These are phyloP conservation scores for Lineus longissimus DNA, from an alignment of 1,140 invertebrate genomes.

Conservation along the genomic window DNA sequence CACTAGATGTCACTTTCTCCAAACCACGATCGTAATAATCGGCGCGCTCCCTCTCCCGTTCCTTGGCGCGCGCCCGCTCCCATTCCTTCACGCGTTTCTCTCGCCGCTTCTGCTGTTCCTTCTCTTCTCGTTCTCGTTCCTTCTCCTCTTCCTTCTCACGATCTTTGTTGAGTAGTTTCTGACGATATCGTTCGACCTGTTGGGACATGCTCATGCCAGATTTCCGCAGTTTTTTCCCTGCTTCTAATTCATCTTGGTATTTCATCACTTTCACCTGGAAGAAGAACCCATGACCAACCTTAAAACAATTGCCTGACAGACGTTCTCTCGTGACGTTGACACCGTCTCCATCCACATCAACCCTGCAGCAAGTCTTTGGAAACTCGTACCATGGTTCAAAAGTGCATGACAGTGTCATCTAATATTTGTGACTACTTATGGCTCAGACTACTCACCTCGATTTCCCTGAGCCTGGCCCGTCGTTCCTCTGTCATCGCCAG, in stretches of 20 bases:
- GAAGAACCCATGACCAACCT: constrained; percentile 8
- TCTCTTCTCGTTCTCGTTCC: neutral
- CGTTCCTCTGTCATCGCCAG: constrained; percentile 66
- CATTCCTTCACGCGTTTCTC: constrained; percentile 7
- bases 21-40: too few species aligned
- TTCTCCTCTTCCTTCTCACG: too few species aligned
- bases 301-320: neutral
- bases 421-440: too few species aligned
- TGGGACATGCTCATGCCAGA: constrained; percentile 68
- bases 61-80: neutral
- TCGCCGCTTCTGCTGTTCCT: neutral
- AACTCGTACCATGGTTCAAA: too few species aligned
- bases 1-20: too few species aligned
- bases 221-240: constrained; percentile 72
- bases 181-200: constrained; percentile 87
- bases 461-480: constrained; percentile 79
- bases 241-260: constrained; percentile 94
- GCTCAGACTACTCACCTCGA: constrained; percentile 67
- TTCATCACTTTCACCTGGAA: constrained; percentile 78
- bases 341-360: too few species aligned
- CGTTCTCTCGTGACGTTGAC: too few species aligned
- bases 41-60: neutral
- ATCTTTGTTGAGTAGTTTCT: constrained; percentile 69
- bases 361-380: too few species aligned
- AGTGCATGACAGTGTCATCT: too few species aligned